Conservation (phyloP, 1,140 invertebrate genomes). For the Drosophila grimshawi region DNA sequence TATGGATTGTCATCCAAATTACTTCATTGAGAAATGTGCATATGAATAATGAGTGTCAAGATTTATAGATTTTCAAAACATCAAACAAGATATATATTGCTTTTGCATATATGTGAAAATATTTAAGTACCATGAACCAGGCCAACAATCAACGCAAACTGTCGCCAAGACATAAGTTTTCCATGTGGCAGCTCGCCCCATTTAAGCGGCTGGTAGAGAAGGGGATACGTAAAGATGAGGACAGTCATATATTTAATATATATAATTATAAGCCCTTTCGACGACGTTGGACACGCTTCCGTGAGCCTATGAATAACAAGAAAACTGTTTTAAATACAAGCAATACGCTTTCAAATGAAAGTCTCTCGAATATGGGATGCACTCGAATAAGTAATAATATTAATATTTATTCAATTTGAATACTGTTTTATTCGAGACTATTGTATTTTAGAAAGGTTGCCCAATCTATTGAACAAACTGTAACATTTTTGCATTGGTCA, state of each 20-base stretch:
- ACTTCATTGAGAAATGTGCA: conserved; percentile 12
- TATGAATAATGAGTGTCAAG: conserved; percentile 21
- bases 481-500: background rate
- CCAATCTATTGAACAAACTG: background rate
- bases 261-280: conserved; percentile 50
- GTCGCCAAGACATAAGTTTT: conserved; percentile 20
- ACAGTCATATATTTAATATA: conserved; percentile 5
- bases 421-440: background rate
- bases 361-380: background rate
- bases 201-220: conserved; percentile 24
- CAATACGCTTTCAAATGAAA: background rate
- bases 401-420: background rate
- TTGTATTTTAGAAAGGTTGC: too few relatives aligned
- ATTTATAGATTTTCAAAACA: conserved; percentile 36
- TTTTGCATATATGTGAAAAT: conserved; percentile 29
- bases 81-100: conserved; percentile 12
- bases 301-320: conserved; percentile 48
- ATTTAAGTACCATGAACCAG: conserved; percentile 43
- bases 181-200: conserved; percentile 49
- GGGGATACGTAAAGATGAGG: background rate
- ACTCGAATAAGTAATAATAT: conserved; percentile 2
- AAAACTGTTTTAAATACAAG: background rate
- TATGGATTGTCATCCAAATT: background rate
- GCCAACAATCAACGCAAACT: conserved; percentile 25
- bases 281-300: conserved; percentile 64